Evolutionary conservation across 2,113 vertebrate genomes (phyloP), one percentile per base, ranked within the genome.

Genomic region (Nothobranchius kuhntae): DNA sequence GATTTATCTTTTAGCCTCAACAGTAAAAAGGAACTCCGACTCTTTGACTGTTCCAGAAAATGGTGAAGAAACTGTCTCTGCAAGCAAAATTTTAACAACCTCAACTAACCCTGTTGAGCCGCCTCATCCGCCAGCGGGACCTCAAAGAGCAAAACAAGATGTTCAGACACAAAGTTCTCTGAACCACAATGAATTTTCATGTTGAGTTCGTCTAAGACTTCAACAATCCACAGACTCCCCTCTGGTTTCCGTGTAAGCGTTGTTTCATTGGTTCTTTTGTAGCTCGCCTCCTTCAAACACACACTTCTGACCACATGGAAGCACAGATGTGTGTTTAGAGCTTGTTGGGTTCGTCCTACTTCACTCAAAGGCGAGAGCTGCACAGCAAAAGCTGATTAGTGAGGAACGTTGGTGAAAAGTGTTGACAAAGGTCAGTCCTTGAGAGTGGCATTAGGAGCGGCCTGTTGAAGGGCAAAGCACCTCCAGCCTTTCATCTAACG

Each of bases 341-440:
- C 40, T 65, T 47, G 13, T 13, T 3, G 45, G 60, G 71, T 65
- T 50, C 15, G 72, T 73, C 45, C 51, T 45, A 15, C 56, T 75
- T 65, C 52, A 65, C 53, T 73, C n/a, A 1, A 46, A 80, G 53
- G 53, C 4, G 66, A 76, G 72, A 76, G 68, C 26, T 54, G 36
- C 58, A 73, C 7, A 62, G 78, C 47, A 48, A 15, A 60, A 54
- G 75, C 71, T 76, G 89, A 86, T 91, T 90, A 89, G 71, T 74
- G 68, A 30, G 52, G 62, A 78, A 71, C 45, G 70, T 52, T 67
- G 24, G 52, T 51, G 65, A 63, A 73, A 77, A 80, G 65, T 55
- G 64, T 59, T 35, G 51, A 35, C 72, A 75, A 74, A 86, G 82
- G 86, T 84, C 81, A 84, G 75, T 80, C 76, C 82, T 80, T 86